Percentiles rank a stretch among this genome's conserved stretches.
Evolutionary conservation across 2,113 vertebrate species (phyloP).

Genomic region (Aptenodytes forsteri): DNA sequence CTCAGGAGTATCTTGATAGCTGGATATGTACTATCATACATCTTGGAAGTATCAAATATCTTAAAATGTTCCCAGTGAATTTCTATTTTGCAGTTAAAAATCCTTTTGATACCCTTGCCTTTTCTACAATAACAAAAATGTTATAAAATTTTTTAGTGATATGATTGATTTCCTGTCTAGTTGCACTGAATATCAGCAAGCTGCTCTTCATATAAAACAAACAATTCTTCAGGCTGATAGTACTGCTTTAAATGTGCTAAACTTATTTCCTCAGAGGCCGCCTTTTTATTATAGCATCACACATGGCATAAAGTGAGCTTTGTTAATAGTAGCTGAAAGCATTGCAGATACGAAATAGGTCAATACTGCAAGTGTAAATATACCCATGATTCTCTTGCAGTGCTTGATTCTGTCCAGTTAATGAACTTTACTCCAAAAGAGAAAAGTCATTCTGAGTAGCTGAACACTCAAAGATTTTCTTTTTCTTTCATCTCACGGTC

Average conservation of each 20-base stretch:
- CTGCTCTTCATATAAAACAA: neutral
- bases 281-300: neutral
- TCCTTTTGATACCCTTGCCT: neutral
- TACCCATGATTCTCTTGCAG: neutral
- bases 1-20: neutral
- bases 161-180: neutral
- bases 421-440: neutral
- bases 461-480: neutral
- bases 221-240: neutral
- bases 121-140: neutral
- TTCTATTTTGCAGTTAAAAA: neutral
- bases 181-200: neutral
- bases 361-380: neutral
- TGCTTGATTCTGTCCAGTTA: neutral
- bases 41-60: neutral
- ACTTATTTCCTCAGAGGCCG: neutral
- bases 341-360: neutral
- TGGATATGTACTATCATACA: neutral
- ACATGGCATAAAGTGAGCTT: neutral
- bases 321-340: neutral
- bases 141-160: neutral
- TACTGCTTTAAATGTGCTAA: neutral
- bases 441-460: neutral
- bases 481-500: neutral
- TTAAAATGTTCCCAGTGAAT: neutral